phyloP scores from a whole-genome alignment of 2,888 invertebrate species.

The Tenthredo scrophulariae region DNA sequence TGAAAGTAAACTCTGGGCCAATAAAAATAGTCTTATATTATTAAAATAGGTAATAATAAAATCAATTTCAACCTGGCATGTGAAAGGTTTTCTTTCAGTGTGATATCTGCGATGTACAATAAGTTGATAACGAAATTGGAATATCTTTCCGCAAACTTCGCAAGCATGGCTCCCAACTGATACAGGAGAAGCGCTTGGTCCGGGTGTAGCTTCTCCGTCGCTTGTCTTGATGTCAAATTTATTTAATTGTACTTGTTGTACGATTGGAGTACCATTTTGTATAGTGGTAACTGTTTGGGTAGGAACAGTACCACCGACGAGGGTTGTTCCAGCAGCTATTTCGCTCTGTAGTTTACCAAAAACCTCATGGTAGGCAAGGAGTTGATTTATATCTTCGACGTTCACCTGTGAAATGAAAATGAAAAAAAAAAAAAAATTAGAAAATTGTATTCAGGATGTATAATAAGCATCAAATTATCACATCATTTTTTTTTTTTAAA shows the following conservation, averaged over 20 bases:
- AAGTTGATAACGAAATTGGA: conserved; percentile 92
- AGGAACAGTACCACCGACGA: conserved; percentile 75
- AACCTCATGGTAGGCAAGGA: conserved; percentile 92
- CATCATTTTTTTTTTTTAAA: conserved; percentile 22
- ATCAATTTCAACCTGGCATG: conserved; percentile 79
- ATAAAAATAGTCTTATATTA: neutral
- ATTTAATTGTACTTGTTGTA: conserved; percentile 76
- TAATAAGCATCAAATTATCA: neutral
- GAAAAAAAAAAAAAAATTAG: conserved; percentile 5
- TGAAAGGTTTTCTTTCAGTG: conserved; percentile 91
- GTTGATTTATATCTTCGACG: conserved; percentile 91
- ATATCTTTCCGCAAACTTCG: conserved; percentile 92
- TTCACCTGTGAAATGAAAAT: conserved; percentile 78
- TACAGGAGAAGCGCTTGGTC: conserved; percentile 81
- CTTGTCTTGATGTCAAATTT: conserved; percentile 75
- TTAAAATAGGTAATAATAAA: neutral
- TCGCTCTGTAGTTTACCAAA: conserved; percentile 86
- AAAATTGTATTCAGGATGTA: neutral
- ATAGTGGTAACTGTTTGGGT: conserved; percentile 77
- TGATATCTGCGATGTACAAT: conserved; percentile 94
- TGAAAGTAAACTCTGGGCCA: neutral
- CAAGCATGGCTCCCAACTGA: conserved; percentile 86
- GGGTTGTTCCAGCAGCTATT: conserved; percentile 79
- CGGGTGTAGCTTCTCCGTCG: conserved; percentile 76
- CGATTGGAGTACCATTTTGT: conserved; percentile 75